These are phyloP conservation scores for Brotula barbata DNA, from an alignment of 2,797 vertebrate genomes.

Conservation along the genomic window DNA sequence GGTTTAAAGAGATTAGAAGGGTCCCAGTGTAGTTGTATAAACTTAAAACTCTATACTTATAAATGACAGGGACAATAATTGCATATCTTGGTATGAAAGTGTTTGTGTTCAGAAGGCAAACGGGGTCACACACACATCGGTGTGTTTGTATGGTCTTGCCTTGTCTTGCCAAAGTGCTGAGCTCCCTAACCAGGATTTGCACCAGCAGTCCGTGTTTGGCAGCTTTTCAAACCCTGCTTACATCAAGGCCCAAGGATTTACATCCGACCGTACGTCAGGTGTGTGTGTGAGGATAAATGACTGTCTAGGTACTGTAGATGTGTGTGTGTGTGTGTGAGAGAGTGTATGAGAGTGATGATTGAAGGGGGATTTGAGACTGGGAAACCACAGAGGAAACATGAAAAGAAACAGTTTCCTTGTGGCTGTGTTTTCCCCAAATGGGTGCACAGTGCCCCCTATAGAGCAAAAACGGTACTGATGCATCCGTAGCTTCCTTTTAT, in stretches of 20 bases:
- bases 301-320: conserved; percentile 1
- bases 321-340: neutral
- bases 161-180: conserved; percentile 27
- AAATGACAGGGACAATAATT: too few species aligned
- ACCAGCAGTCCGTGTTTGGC: conserved; percentile 49
- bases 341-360: neutral
- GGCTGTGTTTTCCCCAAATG: conserved; percentile 2
- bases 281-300: neutral
- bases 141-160: conserved; percentile 21
- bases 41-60: neutral
- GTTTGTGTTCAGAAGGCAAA: neutral
- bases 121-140: neutral
- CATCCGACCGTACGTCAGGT: conserved; percentile 19
- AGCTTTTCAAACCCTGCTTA: conserved; percentile 57
- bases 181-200: conserved; percentile 50
- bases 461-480: conserved; percentile 5
- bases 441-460: conserved; percentile 57
- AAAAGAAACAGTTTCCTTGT: conserved; percentile 37
- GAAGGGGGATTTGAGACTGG: conserved; percentile 22
- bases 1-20: neutral
- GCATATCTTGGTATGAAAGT: too few species aligned
- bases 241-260: conserved; percentile 41
- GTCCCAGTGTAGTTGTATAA: neutral
- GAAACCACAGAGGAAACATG: conserved; percentile 43
- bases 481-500: neutral